Evolutionary conservation across 2,888 invertebrate genomes (phyloP), one percentile per base, ranked within the genome.

Genomic region (Drosophila peninsularis): DNA sequence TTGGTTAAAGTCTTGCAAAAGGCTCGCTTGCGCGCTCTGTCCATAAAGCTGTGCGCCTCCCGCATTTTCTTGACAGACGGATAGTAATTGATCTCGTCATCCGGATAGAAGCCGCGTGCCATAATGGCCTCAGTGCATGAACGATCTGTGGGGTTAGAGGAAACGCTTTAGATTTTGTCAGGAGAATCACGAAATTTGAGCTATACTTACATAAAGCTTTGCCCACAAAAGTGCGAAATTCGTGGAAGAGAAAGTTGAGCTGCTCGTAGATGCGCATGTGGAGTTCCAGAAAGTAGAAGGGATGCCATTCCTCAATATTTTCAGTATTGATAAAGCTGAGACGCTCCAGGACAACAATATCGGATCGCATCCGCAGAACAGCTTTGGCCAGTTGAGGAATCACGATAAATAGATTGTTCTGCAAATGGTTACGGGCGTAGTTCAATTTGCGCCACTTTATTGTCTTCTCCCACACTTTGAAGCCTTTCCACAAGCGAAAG

Each of bases 1-100:
- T 96, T 94, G 39, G 96, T 95, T 3, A 98, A 93, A 70, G 96
- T 93, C 89, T 95, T 94, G 89, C 97, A 97, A 90, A 96, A 96
- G 78, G 95, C 95, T 72, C 96, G 94, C 89, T 98, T 98, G 82
- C 95, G 95, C 0, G 96, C 96, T 88, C 97, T 97, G 88, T 97
- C 96, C 53, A 97, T 97, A 90, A 97, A 98, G 5, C 96, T 96
- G 94, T 97, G 96, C 76, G 96, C 96, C 21, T 94, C 94, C 0
- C 94, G 93, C 64, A 94, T 94, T 87, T 94, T 94, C 32, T 94
- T 94, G n/a, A 94, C 86, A 7, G 94, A 93, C 0, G 94, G 92
- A 86, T 88, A 92, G 49, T 89, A 87, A 36, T 91, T 89, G 17
- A 91, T 80, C 79, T 92, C 92, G 88, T 97, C 97, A 82, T 97